Conservation (phyloP, 1,140 invertebrate species). For the Drosophila pachea region DNA sequence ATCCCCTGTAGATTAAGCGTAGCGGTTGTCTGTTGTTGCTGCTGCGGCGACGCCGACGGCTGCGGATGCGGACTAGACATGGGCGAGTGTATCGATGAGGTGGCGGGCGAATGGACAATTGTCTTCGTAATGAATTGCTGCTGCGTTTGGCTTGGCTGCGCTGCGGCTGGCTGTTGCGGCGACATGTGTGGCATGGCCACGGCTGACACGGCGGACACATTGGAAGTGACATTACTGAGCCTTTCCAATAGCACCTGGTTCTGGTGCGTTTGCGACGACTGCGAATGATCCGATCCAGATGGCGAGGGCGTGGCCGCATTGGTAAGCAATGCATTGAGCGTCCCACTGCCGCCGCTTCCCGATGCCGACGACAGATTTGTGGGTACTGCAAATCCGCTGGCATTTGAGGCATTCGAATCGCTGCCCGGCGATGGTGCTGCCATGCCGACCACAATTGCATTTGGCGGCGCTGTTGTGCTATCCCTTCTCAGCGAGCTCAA, state of each 20-base stretch:
- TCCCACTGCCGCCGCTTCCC: slow-evolving; percentile 28
- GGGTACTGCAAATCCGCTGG: slow-evolving; percentile 74
- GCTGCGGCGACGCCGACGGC: slow-evolving; percentile 79
- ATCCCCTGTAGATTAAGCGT: slow-evolving; percentile 85
- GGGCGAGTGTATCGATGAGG: slow-evolving; percentile 79
- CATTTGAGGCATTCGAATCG: slow-evolving; percentile 77
- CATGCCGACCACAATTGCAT: slow-evolving; percentile 73
- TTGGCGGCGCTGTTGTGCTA: slow-evolving; percentile 66
- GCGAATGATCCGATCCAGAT: slow-evolving; percentile 74
- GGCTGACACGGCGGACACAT: slow-evolving; percentile 57
- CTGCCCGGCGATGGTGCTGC: slow-evolving; percentile 77
- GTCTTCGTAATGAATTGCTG: slow-evolving; percentile 73
- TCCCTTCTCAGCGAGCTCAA: slow-evolving; percentile 68
- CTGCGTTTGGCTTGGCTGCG: slow-evolving; percentile 26
- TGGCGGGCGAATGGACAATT: slow-evolving; percentile 75
- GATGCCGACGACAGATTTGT: slow-evolving; percentile 56
- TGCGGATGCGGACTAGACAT: slow-evolving; percentile 83
- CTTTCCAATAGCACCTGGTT: slow-evolving; percentile 74
- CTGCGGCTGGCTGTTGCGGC: slow-evolving; percentile 56
- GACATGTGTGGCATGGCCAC: slow-evolving; percentile 75
- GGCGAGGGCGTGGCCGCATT: slow-evolving; percentile 71
- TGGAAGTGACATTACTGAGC: slow-evolving; percentile 67
- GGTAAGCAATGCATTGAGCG: slow-evolving; percentile 58
- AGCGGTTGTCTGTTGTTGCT: slow-evolving; percentile 72
- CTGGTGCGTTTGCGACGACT: slow-evolving; percentile 70